Percentiles rank a stretch among this genome's conserved stretches.
phyloP scores from a whole-genome alignment of 2,113 vertebrate genomes.

The Paramormyrops kingsleyae region DNA sequence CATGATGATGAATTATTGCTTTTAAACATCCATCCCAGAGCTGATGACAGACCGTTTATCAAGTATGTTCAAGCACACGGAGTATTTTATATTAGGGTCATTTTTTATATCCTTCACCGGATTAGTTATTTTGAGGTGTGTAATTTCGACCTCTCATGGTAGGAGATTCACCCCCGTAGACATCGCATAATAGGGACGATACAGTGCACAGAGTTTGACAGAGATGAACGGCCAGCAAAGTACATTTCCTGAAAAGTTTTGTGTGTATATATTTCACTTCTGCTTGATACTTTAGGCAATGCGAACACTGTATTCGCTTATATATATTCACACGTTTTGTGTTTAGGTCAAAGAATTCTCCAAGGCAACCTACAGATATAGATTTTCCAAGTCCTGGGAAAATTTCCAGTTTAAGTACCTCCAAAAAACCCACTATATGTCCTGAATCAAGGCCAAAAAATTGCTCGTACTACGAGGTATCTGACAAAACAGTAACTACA shows the following conservation, averaged over 20 bases:
- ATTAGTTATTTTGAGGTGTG: neutral
- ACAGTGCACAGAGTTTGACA: neutral
- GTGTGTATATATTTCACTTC: neutral
- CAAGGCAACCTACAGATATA: neutral
- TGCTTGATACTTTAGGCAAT: neutral
- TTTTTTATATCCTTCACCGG: slow-evolving; percentile 14
- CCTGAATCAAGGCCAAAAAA: neutral
- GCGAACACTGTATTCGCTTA: neutral
- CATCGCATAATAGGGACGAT: neutral
- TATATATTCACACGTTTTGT: neutral
- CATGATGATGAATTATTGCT: slow-evolving; percentile 39
- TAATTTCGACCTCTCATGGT: neutral
- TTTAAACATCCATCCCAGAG: slow-evolving; percentile 34
- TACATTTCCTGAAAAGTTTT: neutral
- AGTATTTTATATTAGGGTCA: slow-evolving; percentile 37
- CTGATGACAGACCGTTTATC: slow-evolving; percentile 30
- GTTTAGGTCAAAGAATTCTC: neutral
- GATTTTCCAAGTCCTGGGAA: neutral
- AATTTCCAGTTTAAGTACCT: neutral
- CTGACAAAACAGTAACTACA: neutral
- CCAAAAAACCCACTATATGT: neutral
- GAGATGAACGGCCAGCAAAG: neutral
- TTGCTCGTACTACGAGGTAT: neutral
- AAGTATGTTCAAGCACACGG: slow-evolving; percentile 12
- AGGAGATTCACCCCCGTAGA: neutral